These are phyloP conservation scores for Dendrocopos noguchii DNA, from an alignment of 2,113 vertebrate species.

Conservation along the genomic window DNA sequence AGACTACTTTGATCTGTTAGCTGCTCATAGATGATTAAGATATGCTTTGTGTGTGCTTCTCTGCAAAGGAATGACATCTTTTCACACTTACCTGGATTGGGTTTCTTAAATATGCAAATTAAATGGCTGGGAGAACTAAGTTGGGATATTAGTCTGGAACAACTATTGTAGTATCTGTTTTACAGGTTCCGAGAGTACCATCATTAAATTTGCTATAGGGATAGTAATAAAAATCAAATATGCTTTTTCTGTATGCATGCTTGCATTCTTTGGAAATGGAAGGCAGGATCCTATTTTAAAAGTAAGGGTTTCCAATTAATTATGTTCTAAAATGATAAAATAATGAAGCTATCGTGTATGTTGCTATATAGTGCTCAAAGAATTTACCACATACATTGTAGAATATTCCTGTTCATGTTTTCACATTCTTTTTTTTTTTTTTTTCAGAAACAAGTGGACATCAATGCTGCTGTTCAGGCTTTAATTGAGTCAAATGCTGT, in stretches of 20 bases:
- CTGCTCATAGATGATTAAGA: neutral
- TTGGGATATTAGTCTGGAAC: neutral
- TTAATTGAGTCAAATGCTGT: conserved; percentile 80
- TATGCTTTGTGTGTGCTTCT: conserved; percentile 32
- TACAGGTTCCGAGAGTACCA: conserved; percentile 44
- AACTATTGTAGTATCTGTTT: neutral
- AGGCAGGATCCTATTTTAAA: conserved; percentile 14
- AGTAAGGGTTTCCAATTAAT: neutral
- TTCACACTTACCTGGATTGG: conserved; percentile 37
- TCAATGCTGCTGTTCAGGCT: conserved; percentile 82
- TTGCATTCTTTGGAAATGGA: neutral
- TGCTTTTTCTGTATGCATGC: neutral
- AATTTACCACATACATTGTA: conserved; percentile 18
- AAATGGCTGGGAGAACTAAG: conserved; percentile 26
- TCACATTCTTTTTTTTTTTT: conserved; percentile 25
- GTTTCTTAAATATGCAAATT: conserved; percentile 51
- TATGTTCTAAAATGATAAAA: neutral
- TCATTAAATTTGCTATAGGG: conserved; percentile 6
- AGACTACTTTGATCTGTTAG: neutral
- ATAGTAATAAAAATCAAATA: neutral
- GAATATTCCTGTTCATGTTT: conserved; percentile 5
- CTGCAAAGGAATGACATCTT: conserved; percentile 40
- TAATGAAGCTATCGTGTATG: neutral
- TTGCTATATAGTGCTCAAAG: conserved; percentile 4
- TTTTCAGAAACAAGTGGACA: conserved; percentile 82